phyloP scores from a whole-genome alignment of 2,888 invertebrate species.

The Erebia palarica region DNA sequence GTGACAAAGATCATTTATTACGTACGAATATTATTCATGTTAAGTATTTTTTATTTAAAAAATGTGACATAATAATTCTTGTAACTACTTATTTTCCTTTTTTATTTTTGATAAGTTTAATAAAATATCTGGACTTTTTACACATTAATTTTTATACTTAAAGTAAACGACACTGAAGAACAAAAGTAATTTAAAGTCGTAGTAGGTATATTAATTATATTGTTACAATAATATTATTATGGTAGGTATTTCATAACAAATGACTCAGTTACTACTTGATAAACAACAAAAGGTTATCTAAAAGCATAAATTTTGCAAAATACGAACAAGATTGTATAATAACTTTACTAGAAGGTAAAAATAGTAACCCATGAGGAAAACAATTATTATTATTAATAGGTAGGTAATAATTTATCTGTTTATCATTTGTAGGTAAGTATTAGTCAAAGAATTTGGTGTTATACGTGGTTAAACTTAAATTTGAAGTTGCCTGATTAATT shows the following conservation, averaged over 20 bases:
- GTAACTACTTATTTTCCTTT: slow-evolving; percentile 6
- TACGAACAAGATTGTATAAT: background rate
- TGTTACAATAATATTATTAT: too few relatives aligned
- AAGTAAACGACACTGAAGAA: too few relatives aligned
- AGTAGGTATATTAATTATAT: too few relatives aligned
- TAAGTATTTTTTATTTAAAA: slow-evolving; percentile 16
- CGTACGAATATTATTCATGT: slow-evolving; percentile 12
- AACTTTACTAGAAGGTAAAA: background rate
- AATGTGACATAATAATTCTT: slow-evolving; percentile 22
- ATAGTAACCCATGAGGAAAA: slow-evolving; percentile 8
- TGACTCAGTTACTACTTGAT: background rate
- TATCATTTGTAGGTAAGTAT: too few relatives aligned
- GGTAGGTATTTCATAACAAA: too few relatives aligned
- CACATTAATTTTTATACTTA: too few relatives aligned
- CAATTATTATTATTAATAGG: background rate
- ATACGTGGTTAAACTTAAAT: too few relatives aligned
- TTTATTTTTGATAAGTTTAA: background rate
- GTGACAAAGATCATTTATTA: slow-evolving; percentile 28
- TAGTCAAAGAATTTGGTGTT: too few relatives aligned
- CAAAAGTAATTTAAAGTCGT: too few relatives aligned
- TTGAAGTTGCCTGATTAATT: too few relatives aligned
- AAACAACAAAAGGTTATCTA: slow-evolving; percentile 5
- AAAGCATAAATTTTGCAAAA: slow-evolving; percentile 10
- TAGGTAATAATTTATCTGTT: too few relatives aligned
- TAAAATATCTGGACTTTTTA: too few relatives aligned